phyloP scores from a whole-genome alignment of 2,113 vertebrate genomes.

The Crotalus helleri region DNA sequence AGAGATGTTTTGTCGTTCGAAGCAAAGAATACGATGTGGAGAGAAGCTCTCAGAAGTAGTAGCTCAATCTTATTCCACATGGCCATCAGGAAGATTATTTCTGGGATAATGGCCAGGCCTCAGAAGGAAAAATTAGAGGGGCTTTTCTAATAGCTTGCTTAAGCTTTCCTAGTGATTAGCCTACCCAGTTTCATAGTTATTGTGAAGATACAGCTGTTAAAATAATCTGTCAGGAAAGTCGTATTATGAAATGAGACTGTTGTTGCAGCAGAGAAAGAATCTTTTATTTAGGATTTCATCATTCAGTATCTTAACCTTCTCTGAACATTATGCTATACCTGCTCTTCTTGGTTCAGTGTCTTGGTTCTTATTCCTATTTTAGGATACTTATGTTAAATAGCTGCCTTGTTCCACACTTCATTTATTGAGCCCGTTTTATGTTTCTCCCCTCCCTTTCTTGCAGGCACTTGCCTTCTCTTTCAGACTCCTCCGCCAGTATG shows the following conservation, averaged over 20 bases:
- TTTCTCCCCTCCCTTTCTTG: conserved; percentile 34
- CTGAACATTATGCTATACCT: neutral
- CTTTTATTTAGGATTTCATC: neutral
- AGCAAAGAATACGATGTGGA: neutral
- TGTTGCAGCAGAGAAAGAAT: neutral
- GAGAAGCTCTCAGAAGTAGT: neutral
- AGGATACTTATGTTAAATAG: neutral
- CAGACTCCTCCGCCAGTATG: conserved; percentile 71
- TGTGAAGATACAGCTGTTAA: neutral
- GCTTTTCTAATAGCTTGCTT: neutral
- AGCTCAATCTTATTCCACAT: neutral
- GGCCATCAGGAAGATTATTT: neutral
- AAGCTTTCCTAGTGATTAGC: neutral
- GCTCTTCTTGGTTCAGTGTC: neutral
- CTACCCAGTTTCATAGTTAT: neutral
- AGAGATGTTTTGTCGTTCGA: neutral
- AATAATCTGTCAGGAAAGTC: neutral
- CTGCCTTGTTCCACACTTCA: neutral
- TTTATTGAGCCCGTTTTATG: neutral
- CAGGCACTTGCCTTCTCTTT: conserved; percentile 54
- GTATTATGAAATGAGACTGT: neutral
- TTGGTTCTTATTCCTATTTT: neutral
- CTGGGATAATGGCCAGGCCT: neutral
- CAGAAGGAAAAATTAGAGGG: neutral
- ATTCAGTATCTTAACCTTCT: neutral